Evolutionary conservation across 2,113 vertebrate species (phyloP), one percentile per base, ranked within the genome.

Genomic region (Podocnemis expansa): DNA sequence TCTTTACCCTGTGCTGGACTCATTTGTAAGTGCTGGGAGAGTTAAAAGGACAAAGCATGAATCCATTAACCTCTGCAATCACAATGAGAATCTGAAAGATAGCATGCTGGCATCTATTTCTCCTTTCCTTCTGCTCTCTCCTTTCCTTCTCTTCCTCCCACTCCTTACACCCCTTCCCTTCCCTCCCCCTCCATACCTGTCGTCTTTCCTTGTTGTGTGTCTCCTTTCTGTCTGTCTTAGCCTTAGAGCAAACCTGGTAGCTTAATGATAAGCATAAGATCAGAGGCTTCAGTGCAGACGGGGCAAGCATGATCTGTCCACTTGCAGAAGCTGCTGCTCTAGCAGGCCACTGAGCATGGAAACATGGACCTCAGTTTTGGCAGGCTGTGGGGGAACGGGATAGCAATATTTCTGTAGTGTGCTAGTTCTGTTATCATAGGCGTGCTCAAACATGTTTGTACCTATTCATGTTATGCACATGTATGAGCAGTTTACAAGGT

Each of bases 101-200:
- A 47, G 76, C 90, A 2, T 34, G 45, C n/a, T 94, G 95, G 84
- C 89, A 83, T 91, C 84, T 31, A 0, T 29, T 82, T 70, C 67
- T 78, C 86, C 80, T 58, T 51, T 24, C 34, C 58, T 25, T 14
- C 49, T n/a, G 41, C 7, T 5, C 75, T 52, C 58, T 29, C 24
- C 24, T 19, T 45, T 51, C 83, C 63, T 78, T 80, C 79, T 85
- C 60, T 2, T 5, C 54, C 94, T 54, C 84, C 38, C 22, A 13
- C 52, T 93, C 47, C 93, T 34, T 89, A 89, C 93, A 90, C 93
- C 90, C 93, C 89, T 92, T 96, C 93, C 91, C 85, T 93, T 94
- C 85, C 94, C 93, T 63, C 51, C n/a, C 34, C 3, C 16, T 4
- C 43, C 73, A 11, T 22, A 16, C 27, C 14, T 14, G 89, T 67